A percentile compares a stretch with the other conserved stretches of the same genome.
These are phyloP conservation scores for Labeo calbasu DNA, from an alignment of 2,797 vertebrate species.

Conservation along the genomic window DNA sequence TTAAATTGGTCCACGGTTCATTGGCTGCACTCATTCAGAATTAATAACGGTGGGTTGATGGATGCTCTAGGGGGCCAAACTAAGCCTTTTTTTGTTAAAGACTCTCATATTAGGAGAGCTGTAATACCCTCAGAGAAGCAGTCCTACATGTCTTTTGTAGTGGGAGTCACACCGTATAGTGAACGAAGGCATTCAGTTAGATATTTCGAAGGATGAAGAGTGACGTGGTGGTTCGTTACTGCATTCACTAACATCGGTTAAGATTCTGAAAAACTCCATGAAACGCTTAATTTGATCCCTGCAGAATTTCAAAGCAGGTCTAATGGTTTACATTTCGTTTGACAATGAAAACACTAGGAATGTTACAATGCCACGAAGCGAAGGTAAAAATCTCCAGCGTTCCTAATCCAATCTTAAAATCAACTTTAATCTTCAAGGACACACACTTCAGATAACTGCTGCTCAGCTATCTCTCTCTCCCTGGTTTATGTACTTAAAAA, in stretches of 20 bases:
- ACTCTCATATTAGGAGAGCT: conserved; percentile 7
- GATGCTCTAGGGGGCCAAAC: conserved; percentile 33
- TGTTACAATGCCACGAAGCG: conserved; percentile 11
- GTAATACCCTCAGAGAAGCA: conserved; percentile 1
- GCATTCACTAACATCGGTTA: not conserved
- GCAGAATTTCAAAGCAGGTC: not conserved
- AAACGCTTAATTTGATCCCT: not conserved
- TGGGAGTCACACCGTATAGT: not conserved
- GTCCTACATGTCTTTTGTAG: not conserved
- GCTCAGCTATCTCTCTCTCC: not conserved
- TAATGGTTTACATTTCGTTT: conserved; percentile 1
- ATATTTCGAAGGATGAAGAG: not conserved
- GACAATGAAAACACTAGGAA: conserved; percentile 13
- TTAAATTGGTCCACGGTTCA: conserved; percentile 21
- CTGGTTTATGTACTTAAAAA: conserved; percentile 15
- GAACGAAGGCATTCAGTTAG: not conserved
- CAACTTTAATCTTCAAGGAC: conserved; percentile 17
- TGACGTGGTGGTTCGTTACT: not conserved
- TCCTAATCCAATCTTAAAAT: conserved; percentile 15
- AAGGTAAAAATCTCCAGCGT: conserved; percentile 1
- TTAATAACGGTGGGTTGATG: conserved; percentile 21
- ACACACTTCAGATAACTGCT: conserved; percentile 4
- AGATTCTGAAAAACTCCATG: not conserved
- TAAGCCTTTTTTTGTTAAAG: conserved; percentile 8
- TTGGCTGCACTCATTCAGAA: conserved; percentile 19